Evolutionary conservation across 1,140 invertebrate genomes (phyloP).

Genomic region (Cylas formicarius): DNA sequence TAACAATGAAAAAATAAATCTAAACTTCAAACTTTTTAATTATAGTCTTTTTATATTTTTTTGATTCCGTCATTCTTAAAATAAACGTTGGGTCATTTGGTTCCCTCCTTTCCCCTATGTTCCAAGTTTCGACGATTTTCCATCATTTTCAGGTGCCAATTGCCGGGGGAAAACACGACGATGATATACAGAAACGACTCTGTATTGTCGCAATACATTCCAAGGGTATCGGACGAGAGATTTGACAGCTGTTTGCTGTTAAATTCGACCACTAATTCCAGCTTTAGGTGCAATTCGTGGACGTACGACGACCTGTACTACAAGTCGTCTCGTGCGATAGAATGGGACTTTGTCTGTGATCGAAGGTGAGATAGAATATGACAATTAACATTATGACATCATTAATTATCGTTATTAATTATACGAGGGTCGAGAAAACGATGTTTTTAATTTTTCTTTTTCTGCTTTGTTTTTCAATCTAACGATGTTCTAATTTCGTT

Average conservation of each 20-base stretch:
- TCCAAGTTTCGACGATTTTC: too few species aligned
- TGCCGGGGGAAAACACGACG: constrained; percentile 50
- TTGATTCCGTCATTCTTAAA: too few species aligned
- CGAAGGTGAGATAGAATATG: too few species aligned
- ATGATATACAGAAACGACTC: constrained; percentile 39
- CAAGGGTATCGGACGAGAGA: constrained; percentile 41
- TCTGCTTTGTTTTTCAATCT: not conserved
- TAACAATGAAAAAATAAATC: too few species aligned
- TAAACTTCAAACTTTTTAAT: too few species aligned
- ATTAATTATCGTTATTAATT: not conserved
- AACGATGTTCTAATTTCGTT: too few species aligned
- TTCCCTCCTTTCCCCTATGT: too few species aligned
- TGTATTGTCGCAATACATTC: constrained; percentile 51
- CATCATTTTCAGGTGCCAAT: constrained; percentile 50
- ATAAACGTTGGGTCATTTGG: too few species aligned
- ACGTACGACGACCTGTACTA: constrained; percentile 66
- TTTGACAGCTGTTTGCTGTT: constrained; percentile 54
- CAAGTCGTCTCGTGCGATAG: constrained; percentile 61
- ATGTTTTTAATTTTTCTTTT: constrained; percentile 1
- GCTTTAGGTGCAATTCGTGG: constrained; percentile 53
- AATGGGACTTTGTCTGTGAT: constrained; percentile 82
- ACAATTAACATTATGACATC: too few species aligned
- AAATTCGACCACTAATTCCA: constrained; percentile 42
- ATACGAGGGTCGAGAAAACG: not conserved
- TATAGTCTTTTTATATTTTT: too few species aligned